A percentile compares a stretch with the other conserved stretches of the same genome.
These are phyloP conservation scores for Panagrolaimus sp. DNA, from an alignment of 1,140 invertebrate genomes.

Conservation along the genomic window DNA sequence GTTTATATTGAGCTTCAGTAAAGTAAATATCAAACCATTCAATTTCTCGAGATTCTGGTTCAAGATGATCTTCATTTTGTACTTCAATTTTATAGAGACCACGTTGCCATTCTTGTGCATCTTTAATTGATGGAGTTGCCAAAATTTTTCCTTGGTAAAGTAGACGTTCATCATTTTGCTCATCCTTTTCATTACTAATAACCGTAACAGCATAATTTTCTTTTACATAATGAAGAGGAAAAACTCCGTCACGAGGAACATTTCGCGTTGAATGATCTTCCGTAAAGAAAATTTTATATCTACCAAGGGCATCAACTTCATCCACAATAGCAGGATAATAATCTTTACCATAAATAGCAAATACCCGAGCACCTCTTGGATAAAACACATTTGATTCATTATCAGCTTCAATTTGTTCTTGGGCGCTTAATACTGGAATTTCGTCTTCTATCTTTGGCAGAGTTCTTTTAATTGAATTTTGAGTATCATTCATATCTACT, in stretches of 20 bases:
- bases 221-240: slow-evolving; percentile 36
- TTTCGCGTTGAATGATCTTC: slow-evolving; percentile 39
- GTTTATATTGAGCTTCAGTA: neutral
- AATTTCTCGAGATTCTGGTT: slow-evolving; percentile 8
- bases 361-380: slow-evolving; percentile 41
- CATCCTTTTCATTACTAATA: slow-evolving; percentile 19
- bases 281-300: slow-evolving; percentile 46
- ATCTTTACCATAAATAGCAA: slow-evolving; percentile 38
- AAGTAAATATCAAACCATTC: neutral
- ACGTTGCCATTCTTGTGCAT: slow-evolving; percentile 41
- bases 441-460: too few relatives aligned
- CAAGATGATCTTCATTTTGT: slow-evolving; percentile 8
- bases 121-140: slow-evolving; percentile 28
- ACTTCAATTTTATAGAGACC: slow-evolving; percentile 28
- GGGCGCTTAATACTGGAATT: too few relatives aligned
- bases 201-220: slow-evolving; percentile 22
- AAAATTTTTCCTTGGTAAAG: slow-evolving; percentile 23
- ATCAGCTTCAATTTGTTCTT: too few relatives aligned
- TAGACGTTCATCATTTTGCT: slow-evolving; percentile 26
- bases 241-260: slow-evolving; percentile 39
- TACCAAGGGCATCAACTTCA: slow-evolving; percentile 47
- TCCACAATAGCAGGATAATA: slow-evolving; percentile 52
- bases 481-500: too few relatives aligned
- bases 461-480: too few relatives aligned
- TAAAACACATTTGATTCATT: too few relatives aligned